These are phyloP conservation scores for Saimiri boliviensis DNA, from an alignment of 2,113 vertebrate species.

Conservation along the genomic window DNA sequence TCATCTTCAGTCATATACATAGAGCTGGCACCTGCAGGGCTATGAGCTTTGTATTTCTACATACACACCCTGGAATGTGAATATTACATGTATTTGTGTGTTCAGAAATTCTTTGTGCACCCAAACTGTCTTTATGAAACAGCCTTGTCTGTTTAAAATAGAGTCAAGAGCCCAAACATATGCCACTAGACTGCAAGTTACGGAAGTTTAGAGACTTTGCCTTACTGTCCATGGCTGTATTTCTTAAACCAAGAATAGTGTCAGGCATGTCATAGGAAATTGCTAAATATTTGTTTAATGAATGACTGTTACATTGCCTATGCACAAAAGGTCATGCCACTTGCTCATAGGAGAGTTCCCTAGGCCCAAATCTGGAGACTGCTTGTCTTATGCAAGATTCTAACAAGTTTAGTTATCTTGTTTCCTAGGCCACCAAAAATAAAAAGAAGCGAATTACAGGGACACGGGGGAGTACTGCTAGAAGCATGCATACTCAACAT, in stretches of 20 bases:
- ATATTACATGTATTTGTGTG: background rate
- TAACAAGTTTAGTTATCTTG: conserved; percentile 36
- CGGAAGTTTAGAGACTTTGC: background rate
- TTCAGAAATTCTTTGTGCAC: background rate
- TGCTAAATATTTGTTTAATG: conserved; percentile 51
- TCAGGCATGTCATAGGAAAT: background rate
- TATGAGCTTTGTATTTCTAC: background rate
- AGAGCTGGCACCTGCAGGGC: background rate
- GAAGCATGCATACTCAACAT: background rate
- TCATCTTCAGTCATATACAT: background rate
- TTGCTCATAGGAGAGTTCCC: conserved; percentile 1
- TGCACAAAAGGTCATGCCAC: conserved; percentile 39
- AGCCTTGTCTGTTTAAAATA: background rate
- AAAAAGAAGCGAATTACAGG: conserved; percentile 49
- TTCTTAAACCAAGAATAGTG: conserved; percentile 29
- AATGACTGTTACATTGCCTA: conserved; percentile 31
- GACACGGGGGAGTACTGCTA: background rate
- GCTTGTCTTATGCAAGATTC: conserved; percentile 37
- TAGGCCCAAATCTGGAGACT: conserved; percentile 25
- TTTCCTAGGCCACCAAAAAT: conserved; percentile 57
- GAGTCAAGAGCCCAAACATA: background rate
- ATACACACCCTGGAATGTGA: background rate
- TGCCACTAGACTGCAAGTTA: background rate
- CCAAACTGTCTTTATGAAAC: background rate
- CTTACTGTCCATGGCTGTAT: background rate